Percentiles rank a stretch among this genome's conserved stretches.
phyloP scores from a whole-genome alignment of 1,140 invertebrate species.

The Drosophila biarmipes region DNA sequence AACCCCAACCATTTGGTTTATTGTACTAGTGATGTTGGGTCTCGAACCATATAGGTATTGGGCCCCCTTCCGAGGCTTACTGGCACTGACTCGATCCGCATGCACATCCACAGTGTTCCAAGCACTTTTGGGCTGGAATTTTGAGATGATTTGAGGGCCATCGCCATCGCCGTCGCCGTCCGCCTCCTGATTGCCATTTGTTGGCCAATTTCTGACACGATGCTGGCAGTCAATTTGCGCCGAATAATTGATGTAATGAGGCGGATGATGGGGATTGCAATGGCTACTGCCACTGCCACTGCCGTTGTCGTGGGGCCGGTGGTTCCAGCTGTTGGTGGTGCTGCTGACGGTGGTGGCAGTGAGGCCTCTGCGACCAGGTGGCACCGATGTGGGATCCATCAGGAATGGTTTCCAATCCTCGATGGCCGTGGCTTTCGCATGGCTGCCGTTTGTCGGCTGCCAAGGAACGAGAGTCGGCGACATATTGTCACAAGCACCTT shows the following conservation, averaged over 20 bases:
- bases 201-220: conserved; percentile 55
- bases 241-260: conserved; percentile 63
- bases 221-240: conserved; percentile 73
- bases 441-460: conserved; percentile 63
- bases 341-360: conserved; percentile 1
- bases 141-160: conserved; percentile 24
- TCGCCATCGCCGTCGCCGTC: neutral
- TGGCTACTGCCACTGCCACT: neutral
- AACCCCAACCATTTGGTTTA: too few species aligned
- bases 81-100: conserved; percentile 26
- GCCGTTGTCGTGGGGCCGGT: conserved; percentile 13
- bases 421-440: conserved; percentile 15
- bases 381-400: neutral
- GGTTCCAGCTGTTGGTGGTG: conserved; percentile 16
- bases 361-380: conserved; percentile 10
- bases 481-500: conserved; percentile 21
- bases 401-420: conserved; percentile 14
- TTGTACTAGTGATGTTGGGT: too few species aligned
- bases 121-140: conserved; percentile 32
- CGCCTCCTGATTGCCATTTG: conserved; percentile 36
- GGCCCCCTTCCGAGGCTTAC: neutral
- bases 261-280: conserved; percentile 23
- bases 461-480: conserved; percentile 63
- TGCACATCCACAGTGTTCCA: conserved; percentile 7
- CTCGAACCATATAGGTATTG: too few species aligned